A percentile compares a stretch with the other conserved stretches of the same genome.
These are phyloP conservation scores for Muscicapa adusta DNA, from an alignment of 2,113 vertebrate genomes.

Conservation along the genomic window DNA sequence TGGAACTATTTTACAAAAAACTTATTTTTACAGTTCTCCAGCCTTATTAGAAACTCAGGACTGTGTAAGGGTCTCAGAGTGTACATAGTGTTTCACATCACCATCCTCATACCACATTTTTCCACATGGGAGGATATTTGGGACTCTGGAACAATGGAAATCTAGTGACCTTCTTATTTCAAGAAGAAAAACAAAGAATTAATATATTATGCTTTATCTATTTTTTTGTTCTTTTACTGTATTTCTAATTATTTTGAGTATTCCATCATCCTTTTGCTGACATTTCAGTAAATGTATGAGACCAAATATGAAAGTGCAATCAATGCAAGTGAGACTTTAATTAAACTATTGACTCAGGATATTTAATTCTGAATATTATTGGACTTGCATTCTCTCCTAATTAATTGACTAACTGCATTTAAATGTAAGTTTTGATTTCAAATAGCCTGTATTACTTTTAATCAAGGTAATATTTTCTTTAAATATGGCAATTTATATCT, in stretches of 20 bases:
- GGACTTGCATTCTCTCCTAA: background rate
- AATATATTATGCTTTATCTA: background rate
- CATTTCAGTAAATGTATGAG: background rate
- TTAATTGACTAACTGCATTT: background rate
- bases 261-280: background rate
- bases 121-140: background rate
- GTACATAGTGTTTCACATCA: background rate
- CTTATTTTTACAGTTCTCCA: background rate
- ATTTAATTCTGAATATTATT: background rate
- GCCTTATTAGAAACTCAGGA: background rate
- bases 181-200: background rate
- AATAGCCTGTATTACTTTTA: background rate
- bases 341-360: background rate
- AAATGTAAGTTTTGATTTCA: background rate
- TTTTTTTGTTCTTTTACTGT: background rate
- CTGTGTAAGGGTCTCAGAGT: background rate
- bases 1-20: background rate
- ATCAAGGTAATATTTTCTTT: background rate
- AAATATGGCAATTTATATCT: background rate
- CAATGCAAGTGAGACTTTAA: slow-evolving; percentile 7
- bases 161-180: background rate
- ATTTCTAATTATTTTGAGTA: background rate
- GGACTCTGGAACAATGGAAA: background rate
- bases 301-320: background rate
- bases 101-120: background rate